Base-by-base conservation (phyloP, 2,113 vertebrate genomes). In the Cephalopholis sonnerati region DNA sequence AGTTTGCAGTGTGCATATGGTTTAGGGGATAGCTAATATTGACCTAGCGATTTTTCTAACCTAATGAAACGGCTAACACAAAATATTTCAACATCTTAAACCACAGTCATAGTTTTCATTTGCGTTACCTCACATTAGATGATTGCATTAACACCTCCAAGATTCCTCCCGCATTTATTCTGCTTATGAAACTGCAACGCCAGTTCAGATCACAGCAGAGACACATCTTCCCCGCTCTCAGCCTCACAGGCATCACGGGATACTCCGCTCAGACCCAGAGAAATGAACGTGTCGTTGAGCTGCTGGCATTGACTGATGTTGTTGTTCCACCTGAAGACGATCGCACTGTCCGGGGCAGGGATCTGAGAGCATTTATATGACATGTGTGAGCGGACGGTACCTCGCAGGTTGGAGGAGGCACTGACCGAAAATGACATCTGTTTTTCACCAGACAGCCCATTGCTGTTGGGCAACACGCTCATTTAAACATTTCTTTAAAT, bases 221-320 rank as follows among this genome's bases (percentile, higher is more conserved):
- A 44, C 24, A 13, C 1, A 16, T 18, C 10, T 1, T 22, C 29
- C 7, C 55, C 1, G 4, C 61, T 48, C n/a, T 18, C n/a, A 50
- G 55, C 44, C 22, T 29, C 3, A 20, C 48, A 78, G 74, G 74
- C 53, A 44, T 64, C 15, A 2, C 39, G 61, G 66, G 66, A 82
- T 57, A 51, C 20, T 67, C 39, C 0, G 11, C 64, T 76, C 62
- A 68, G 46, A 72, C 54, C 71, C 39, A 39, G 59, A 63, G 27
- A 75, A 57, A 84, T 54, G n/a, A 54, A 41, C 41, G 68, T 68
- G 61, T 12, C 16, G 20, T 54, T 41, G 11, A 71, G 48, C 20
- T 3, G 15, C 62, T 65, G 65, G 65, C 74, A 64, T 32, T 81
- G 84, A 81, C 55, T 84, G 69, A 84, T 84, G 64, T 39, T 75